These are phyloP conservation scores for Nymphalis polychloros DNA, from an alignment of 2,888 invertebrate genomes.

Conservation along the genomic window DNA sequence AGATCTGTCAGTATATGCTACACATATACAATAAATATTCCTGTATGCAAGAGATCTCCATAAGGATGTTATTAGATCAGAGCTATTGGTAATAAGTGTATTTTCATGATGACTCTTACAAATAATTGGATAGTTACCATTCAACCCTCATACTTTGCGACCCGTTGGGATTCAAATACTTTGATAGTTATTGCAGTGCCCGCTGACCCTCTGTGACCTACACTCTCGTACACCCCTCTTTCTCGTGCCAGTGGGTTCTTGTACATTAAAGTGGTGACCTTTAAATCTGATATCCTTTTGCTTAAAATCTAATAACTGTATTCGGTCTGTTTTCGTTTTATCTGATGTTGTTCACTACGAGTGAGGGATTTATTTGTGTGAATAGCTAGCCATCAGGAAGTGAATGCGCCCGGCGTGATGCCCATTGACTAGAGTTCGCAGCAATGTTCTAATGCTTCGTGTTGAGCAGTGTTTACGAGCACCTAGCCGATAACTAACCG, in stretches of 20 bases:
- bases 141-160: constrained; percentile 41
- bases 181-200: constrained; percentile 63
- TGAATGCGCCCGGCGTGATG: constrained; percentile 61
- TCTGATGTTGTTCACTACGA: constrained; percentile 24
- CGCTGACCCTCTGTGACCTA: constrained; percentile 59
- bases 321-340: constrained; percentile 3
- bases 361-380: constrained; percentile 46
- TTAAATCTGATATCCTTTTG: constrained; percentile 26
- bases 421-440: constrained; percentile 72
- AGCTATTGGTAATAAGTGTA: background rate
- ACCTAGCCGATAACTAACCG: constrained; percentile 71
- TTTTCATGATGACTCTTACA: constrained; percentile 6
- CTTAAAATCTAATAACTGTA: constrained; percentile 23
- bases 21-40: background rate
- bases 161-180: constrained; percentile 49
- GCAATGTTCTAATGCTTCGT: constrained; percentile 70
- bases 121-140: constrained; percentile 34
- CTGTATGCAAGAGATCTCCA: background rate
- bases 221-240: constrained; percentile 56
- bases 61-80: background rate
- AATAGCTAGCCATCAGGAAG: constrained; percentile 65
- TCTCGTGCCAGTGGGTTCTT: constrained; percentile 23
- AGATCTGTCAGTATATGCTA: too few species aligned
- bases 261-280: constrained; percentile 25
- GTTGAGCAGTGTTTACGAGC: constrained; percentile 76